A percentile compares a stretch with the other conserved stretches of the same genome.
phyloP scores from a whole-genome alignment of 2,888 invertebrate genomes.

The Nomada flava region DNA sequence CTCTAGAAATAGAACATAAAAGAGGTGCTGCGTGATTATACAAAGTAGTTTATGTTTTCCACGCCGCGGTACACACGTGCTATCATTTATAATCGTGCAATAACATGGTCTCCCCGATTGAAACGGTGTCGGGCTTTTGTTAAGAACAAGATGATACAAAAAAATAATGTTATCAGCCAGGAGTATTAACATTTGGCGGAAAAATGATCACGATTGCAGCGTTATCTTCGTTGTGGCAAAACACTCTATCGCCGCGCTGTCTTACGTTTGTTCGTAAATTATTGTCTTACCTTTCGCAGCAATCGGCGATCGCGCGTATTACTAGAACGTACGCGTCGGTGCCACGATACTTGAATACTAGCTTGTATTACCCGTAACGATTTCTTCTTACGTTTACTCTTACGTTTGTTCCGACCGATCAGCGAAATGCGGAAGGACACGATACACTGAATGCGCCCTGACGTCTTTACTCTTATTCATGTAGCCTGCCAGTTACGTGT shows the following conservation, averaged over 20 bases:
- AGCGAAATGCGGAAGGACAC: constrained; percentile 21
- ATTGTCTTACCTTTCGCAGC: constrained; percentile 24
- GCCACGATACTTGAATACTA: background rate
- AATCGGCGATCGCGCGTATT: background rate
- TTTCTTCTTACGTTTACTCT: background rate
- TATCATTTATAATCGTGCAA: background rate
- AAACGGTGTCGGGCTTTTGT: background rate
- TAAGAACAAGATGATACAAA: background rate
- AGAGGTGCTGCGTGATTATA: background rate
- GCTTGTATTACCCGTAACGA: background rate
- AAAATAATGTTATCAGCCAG: constrained; percentile 23
- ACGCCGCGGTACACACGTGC: background rate
- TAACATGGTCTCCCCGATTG: background rate
- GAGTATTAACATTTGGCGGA: constrained; percentile 20
- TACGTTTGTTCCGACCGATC: background rate
- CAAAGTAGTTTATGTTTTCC: too few species aligned
- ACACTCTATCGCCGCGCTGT: background rate
- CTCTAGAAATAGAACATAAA: constrained; percentile 10
- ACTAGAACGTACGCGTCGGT: background rate
- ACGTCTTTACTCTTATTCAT: constrained; percentile 1
- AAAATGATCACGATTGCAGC: constrained; percentile 21
- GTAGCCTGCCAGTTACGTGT: background rate
- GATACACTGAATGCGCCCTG: constrained; percentile 5
- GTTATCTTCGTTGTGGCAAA: constrained; percentile 32
- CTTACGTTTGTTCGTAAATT: background rate